Evolutionary conservation across 2,797 vertebrate genomes (phyloP), one percentile per base, ranked within the genome.

Genomic region (Dallia pectoralis): DNA sequence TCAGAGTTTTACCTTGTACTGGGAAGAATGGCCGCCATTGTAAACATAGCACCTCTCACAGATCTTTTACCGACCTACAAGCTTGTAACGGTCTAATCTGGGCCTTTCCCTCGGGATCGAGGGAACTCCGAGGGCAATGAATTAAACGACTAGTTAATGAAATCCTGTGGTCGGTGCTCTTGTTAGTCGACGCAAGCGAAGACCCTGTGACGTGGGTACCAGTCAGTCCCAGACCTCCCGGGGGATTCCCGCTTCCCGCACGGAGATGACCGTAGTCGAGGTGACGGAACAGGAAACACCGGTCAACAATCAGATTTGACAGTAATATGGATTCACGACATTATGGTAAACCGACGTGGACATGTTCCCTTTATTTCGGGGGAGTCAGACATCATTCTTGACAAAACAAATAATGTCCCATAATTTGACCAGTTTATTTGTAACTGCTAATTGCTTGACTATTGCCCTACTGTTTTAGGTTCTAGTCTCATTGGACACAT

Each of bases 11-110:
- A 73, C 76, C 78, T 73, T 18, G 8, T 32, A 25, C 19, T 4
- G 22, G 36, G 81, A 83, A 85, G 72, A 85, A 86, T 80, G 71
- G 59, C 69, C 15, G 67, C 67, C 81, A 83, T 86, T 85, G 81
- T 86, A 77, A 77, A 81, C 78, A 77, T 47, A 47, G 61, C 69
- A 22, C 72, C 71, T 69, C 74, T 76, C 80, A 87, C 74, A 77
- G 76, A 76, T 76, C 78, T 77, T 80, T 74, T 76, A 78, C 48
- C 74, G 77, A 67, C 70, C 71, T 77, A 70, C 73, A 67, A 74
- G 74, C 59, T 76, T 83, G 79, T 85, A 82, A 82, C 83, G 75
- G 80, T 79, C 82, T 74, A 73, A 67, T 71, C 74, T 40, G 48
- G 72, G 44, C 18, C 44, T 72, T 77, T 64, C 62, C 62, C 7